Evolutionary conservation across 2,888 invertebrate genomes (phyloP), one percentile per base, ranked within the genome.

Genomic region (Lepidochrysops patricia): DNA sequence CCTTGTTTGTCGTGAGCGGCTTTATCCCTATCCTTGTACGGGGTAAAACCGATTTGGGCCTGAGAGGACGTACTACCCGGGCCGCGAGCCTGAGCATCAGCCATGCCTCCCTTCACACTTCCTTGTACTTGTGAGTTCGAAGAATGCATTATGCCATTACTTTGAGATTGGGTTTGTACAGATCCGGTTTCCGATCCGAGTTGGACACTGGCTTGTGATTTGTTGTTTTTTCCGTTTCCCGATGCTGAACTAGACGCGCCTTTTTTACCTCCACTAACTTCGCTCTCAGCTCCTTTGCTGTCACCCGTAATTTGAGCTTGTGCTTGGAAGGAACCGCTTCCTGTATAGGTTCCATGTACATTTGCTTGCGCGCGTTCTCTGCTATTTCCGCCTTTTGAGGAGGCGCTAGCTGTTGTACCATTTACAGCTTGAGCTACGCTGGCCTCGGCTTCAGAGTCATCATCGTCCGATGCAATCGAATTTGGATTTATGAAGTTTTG

Each of bases 41-140:
- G 96, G 58, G 93, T 92, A 73, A 96, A 96, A 0, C 96, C 96
- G 63, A 96, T 96, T 83, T 96, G 96, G 2, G 96, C 96, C 84
- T 96, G 96, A 32, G 96, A 96, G 0, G 95, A 95, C 0, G 96
- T 96, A 70, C 93, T 94, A 3, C 96, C 96, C 2, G 94, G 94
- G 0, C 96, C 96, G 70, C 93, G 93, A 0, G 96, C 94, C 85
- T 96, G 96, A 0, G 96, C 95, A 76, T 96, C 96, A 1, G 96
- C 95, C 89, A 95, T 91, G 3, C 96, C 96, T 15, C 96, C 96
- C 79, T 93, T 94, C 29, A 93, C 91, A 64, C 94, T 94, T 2
- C 95, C 96, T 83, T 95, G 94, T 0, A 96, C 95, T 88, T 95
- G 93, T 3, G 93, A 92, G 74, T 93, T 93, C 0, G 94, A 95